These are phyloP conservation scores for Gonioctena quinquepunctata DNA, from an alignment of 1,140 invertebrate genomes.

Conservation along the genomic window DNA sequence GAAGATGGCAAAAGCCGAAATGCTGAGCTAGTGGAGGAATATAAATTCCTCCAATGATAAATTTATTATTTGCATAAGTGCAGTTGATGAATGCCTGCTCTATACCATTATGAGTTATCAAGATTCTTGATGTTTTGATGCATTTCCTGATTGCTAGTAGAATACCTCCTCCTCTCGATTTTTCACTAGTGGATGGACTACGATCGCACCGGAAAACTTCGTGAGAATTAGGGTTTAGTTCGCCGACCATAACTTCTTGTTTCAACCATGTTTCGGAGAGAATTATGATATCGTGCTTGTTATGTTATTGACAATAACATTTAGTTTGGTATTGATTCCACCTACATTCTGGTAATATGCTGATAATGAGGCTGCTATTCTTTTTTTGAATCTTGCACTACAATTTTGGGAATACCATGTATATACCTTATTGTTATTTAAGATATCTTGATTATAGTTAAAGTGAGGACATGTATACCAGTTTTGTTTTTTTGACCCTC, in stretches of 20 bases:
- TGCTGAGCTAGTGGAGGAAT: too few species aligned
- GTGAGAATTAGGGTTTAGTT: not conserved
- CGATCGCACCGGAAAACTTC: not conserved
- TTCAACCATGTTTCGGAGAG: not conserved
- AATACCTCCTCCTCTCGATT: not conserved
- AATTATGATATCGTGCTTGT: not conserved
- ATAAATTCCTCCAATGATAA: not conserved
- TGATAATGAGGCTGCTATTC: not conserved
- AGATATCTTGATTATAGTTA: too few species aligned
- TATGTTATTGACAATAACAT: not conserved
- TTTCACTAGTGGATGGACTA: not conserved
- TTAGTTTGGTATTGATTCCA: not conserved
- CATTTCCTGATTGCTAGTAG: not conserved
- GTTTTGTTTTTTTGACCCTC: too few species aligned
- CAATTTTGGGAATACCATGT: not conserved
- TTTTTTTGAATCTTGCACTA: not conserved
- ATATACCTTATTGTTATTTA: too few species aligned
- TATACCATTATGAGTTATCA: not conserved
- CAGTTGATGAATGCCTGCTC: not conserved
- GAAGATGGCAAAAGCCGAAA: too few species aligned
- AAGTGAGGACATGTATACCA: too few species aligned
- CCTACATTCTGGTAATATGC: not conserved
- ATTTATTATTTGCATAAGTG: not conserved
- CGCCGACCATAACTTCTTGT: not conserved
- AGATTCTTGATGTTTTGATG: not conserved